These are phyloP conservation scores for Gambusia affinis DNA, from an alignment of 2,113 vertebrate species.

Conservation along the genomic window DNA sequence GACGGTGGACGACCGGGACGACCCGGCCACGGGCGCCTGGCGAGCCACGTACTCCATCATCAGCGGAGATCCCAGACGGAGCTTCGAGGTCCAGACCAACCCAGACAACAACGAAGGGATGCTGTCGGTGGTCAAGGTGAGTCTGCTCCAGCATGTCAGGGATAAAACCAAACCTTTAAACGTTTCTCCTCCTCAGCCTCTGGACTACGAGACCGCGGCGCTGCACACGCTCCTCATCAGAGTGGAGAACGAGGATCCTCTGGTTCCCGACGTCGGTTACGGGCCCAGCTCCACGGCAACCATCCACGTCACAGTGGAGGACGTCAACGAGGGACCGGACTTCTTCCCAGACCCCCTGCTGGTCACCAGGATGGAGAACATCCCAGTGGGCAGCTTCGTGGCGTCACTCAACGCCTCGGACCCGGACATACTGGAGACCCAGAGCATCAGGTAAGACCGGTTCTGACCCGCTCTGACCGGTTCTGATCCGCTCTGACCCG, in stretches of 20 bases:
- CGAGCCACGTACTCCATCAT: conserved; percentile 94
- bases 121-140: conserved; percentile 94
- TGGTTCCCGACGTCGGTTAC: conserved; percentile 88
- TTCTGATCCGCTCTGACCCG: not conserved
- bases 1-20: conserved; percentile 92
- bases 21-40: conserved; percentile 90
- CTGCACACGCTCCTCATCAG: conserved; percentile 92
- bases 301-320: conserved; percentile 87
- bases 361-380: conserved; percentile 88
- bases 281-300: conserved; percentile 94
- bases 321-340: conserved; percentile 92
- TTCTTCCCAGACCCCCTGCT: conserved; percentile 92
- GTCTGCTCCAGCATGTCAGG: not conserved
- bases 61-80: conserved; percentile 90
- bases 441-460: conserved; percentile 90
- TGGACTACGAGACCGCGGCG: conserved; percentile 90
- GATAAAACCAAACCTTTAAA: not conserved
- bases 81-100: conserved; percentile 95
- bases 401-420: conserved; percentile 91
- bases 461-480: no score
- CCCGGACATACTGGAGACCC: conserved; percentile 89
- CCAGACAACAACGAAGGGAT: conserved; percentile 95
- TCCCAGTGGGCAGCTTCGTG: conserved; percentile 88
- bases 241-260: conserved; percentile 93
- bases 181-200: conserved; percentile 73